Percentiles rank a stretch among this genome's conserved stretches.
Evolutionary conservation across 2,113 vertebrate species (phyloP).

Genomic region (Vulpes vulpes): DNA sequence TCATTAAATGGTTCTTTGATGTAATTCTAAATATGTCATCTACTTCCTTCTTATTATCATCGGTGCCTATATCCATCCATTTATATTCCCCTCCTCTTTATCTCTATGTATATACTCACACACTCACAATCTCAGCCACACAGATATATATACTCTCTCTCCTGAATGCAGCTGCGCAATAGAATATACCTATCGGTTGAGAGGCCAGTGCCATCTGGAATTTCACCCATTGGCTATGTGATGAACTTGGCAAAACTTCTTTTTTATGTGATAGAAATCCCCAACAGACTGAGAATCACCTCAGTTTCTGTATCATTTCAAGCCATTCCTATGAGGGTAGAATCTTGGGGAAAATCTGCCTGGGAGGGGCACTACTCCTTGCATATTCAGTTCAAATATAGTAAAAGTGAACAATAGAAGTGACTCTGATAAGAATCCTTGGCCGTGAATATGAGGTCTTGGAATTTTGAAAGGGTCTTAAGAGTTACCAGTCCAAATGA

Average conservation of each 20-base stretch:
- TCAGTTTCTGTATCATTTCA: slow-evolving; percentile 2
- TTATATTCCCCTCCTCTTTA: background rate
- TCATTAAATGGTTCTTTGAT: background rate
- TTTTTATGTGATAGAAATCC: background rate
- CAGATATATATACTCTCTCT: background rate
- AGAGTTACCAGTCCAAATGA: background rate
- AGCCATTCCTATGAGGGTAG: background rate
- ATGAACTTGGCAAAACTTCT: slow-evolving; percentile 16
- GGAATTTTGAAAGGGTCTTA: background rate
- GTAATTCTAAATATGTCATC: background rate
- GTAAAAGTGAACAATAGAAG: background rate
- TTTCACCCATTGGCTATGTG: background rate
- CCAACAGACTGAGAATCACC: background rate
- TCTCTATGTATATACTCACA: background rate
- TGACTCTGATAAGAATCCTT: background rate
- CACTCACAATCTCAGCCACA: background rate
- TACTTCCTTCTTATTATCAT: background rate
- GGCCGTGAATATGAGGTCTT: background rate
- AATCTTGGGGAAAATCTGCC: background rate
- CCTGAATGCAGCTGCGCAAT: background rate
- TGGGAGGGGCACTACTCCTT: background rate
- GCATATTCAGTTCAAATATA: background rate
- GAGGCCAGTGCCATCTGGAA: background rate
- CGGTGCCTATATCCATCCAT: background rate
- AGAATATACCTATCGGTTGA: background rate